Conservation (phyloP, 2,113 vertebrate genomes). For the Pimephales promelas region DNA sequence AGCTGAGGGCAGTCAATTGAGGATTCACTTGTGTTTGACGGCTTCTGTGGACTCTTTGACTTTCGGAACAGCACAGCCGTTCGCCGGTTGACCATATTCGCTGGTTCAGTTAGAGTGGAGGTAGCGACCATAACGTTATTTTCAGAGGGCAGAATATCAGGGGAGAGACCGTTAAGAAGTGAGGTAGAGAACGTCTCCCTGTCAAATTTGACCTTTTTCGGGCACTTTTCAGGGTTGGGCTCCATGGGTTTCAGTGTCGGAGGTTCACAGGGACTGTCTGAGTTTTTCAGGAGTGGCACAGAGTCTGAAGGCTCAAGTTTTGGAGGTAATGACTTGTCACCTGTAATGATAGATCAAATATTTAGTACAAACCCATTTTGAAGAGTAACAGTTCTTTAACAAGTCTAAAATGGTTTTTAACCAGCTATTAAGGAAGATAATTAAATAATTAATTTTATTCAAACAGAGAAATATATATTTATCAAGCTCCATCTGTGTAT, state of each 20-base stretch:
- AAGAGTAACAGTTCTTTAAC: neutral
- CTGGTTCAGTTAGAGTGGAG: slow-evolving; percentile 82
- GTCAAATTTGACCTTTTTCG: slow-evolving; percentile 85
- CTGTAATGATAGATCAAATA: slow-evolving; percentile 72
- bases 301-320: slow-evolving; percentile 89
- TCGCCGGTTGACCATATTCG: slow-evolving; percentile 84
- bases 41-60: slow-evolving; percentile 96
- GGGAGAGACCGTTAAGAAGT: slow-evolving; percentile 82
- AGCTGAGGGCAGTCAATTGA: slow-evolving; percentile 83
- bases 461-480: too few relatives aligned
- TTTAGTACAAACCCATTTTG: neutral
- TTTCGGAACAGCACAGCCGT: slow-evolving; percentile 91
- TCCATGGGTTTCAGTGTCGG: slow-evolving; percentile 84
- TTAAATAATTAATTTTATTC: neutral
- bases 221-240: slow-evolving; percentile 81
- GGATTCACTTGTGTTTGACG: slow-evolving; percentile 81
- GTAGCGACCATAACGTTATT: slow-evolving; percentile 82
- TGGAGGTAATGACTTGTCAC: slow-evolving; percentile 85
- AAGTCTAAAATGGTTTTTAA: neutral
- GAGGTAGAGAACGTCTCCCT: slow-evolving; percentile 84
- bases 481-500: too few relatives aligned
- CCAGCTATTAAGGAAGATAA: neutral
- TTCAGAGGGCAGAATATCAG: slow-evolving; percentile 80
- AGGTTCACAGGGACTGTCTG: slow-evolving; percentile 84
- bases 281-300: slow-evolving; percentile 82